Conservation (phyloP, 2,113 vertebrate genomes). For the Sarotherodon lohbergeri region DNA sequence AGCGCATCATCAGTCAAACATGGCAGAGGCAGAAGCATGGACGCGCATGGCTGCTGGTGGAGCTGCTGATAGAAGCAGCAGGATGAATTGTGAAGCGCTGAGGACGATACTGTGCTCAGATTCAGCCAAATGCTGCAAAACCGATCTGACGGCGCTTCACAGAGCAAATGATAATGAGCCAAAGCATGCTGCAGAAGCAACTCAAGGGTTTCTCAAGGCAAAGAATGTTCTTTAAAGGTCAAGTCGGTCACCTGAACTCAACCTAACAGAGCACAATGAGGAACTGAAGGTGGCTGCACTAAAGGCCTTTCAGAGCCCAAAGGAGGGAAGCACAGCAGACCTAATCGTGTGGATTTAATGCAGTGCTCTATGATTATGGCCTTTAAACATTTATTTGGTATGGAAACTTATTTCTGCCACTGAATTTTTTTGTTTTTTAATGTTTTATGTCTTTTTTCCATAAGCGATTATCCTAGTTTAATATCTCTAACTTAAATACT, state of each 20-base stretch:
- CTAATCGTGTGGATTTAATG: not conserved
- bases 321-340: not conserved
- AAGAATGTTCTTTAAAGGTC: not conserved
- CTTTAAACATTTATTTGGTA: not conserved
- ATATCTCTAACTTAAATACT: not conserved
- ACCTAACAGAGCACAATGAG: not conserved
- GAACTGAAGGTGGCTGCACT: not conserved
- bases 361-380: not conserved
- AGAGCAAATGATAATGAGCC: not conserved
- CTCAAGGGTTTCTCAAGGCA: not conserved
- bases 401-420: not conserved
- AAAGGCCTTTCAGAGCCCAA: not conserved
- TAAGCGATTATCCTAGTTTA: accelerated
- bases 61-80: not conserved
- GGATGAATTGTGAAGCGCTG: not conserved
- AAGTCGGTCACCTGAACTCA: not conserved
- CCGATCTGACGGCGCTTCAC: not conserved
- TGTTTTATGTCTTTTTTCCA: not conserved
- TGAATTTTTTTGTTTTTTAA: not conserved
- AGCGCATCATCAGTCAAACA: not conserved
- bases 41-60: too few species aligned
- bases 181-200: not conserved
- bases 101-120: not conserved
- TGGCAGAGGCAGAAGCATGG: not conserved
- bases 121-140: not conserved